Percentiles rank a stretch among this genome's conserved stretches.
Evolutionary conservation across 2,113 vertebrate species (phyloP).

Genomic region (Platysternon megacephalum): DNA sequence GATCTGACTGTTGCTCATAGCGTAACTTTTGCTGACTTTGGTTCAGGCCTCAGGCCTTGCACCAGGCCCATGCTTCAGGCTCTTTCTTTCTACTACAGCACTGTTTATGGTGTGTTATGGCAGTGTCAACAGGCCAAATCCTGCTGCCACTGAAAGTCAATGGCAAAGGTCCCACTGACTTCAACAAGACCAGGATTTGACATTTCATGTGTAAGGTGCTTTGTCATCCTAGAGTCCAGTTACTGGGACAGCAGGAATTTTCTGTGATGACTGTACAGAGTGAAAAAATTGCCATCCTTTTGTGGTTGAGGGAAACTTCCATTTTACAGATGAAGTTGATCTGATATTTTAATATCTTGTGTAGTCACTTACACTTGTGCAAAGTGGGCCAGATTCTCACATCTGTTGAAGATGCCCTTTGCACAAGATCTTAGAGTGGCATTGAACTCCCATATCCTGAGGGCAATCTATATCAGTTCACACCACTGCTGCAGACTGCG

Average conservation of each 20-base stretch:
- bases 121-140: background rate
- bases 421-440: background rate
- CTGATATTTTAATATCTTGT: background rate
- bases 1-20: no score
- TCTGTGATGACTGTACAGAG: background rate
- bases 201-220: background rate
- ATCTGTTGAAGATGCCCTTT: background rate
- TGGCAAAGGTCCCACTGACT: background rate
- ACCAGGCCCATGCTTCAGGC: no score
- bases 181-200: background rate
- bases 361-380: no score
- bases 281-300: conserved; percentile 48
- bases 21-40: no score
- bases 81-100: background rate
- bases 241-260: conserved; percentile 9
- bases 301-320: background rate
- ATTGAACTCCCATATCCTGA: background rate
- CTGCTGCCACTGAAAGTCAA: fast-evolving
- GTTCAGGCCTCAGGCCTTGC: no score
- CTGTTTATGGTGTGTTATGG: background rate
- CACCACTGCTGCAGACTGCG: conserved; percentile 1
- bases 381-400: background rate
- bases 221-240: background rate
- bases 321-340: background rate
- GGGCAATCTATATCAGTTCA: fast-evolving